These are phyloP conservation scores for Orchestia grillus DNA, from an alignment of 1,140 invertebrate genomes.

Conservation along the genomic window DNA sequence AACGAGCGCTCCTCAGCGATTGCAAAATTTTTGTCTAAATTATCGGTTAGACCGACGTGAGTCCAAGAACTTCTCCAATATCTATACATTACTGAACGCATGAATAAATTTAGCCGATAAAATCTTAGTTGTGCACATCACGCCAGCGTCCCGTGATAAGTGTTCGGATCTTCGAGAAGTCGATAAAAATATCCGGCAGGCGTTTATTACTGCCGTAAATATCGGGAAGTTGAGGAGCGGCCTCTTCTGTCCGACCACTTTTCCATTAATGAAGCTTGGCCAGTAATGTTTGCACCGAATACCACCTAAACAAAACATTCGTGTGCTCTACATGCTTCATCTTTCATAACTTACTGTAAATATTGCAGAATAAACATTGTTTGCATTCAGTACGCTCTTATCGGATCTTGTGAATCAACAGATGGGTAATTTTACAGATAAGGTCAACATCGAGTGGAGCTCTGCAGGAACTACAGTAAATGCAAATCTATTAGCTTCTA, in stretches of 20 bases:
- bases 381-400: background rate
- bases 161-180: background rate
- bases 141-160: slow-evolving; percentile 3
- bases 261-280: slow-evolving; percentile 20
- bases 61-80: background rate
- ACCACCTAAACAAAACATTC: slow-evolving; percentile 26
- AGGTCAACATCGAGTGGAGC: background rate
- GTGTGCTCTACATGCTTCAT: slow-evolving; percentile 1
- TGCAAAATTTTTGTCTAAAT: slow-evolving; percentile 10
- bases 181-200: slow-evolving; percentile 27
- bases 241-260: slow-evolving; percentile 33
- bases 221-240: slow-evolving; percentile 14
- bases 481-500: background rate
- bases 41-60: background rate
- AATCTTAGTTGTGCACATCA: slow-evolving; percentile 8
- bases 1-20: background rate
- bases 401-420: background rate
- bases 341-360: background rate
- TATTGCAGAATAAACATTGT: slow-evolving; percentile 22
- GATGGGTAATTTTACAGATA: background rate
- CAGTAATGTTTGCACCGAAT: slow-evolving; percentile 5
- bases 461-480: background rate
- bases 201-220: slow-evolving; percentile 44
- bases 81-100: slow-evolving; percentile 8
- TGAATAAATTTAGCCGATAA: slow-evolving; percentile 10